Evolutionary conservation across 2,888 invertebrate genomes (phyloP).

Genomic region (Polietes domitor): DNA sequence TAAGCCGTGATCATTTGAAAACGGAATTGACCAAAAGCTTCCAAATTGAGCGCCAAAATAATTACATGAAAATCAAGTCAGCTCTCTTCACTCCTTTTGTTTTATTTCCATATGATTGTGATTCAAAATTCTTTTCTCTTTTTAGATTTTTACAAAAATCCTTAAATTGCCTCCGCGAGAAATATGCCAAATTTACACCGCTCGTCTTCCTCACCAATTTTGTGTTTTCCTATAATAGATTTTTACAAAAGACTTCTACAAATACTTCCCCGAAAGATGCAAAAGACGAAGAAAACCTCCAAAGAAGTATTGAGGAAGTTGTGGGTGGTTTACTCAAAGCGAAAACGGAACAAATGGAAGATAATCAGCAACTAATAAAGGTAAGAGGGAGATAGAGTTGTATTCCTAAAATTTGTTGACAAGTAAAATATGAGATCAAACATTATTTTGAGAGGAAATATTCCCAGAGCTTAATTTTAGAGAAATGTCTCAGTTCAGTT

Average conservation of each 20-base stretch:
- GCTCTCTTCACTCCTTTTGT: not conserved
- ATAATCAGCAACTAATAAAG: slow-evolving; percentile 71
- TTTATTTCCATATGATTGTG: not conserved
- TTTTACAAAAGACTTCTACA: slow-evolving; percentile 62
- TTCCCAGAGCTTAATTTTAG: too few species aligned
- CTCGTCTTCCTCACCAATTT: slow-evolving; percentile 79
- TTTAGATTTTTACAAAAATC: slow-evolving; percentile 77
- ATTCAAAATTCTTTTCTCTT: not conserved
- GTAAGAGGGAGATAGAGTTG: too few species aligned
- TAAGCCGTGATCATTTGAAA: slow-evolving; percentile 69
- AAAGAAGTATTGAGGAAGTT: slow-evolving; percentile 52
- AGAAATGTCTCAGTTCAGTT: too few species aligned
- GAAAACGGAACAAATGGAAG: slow-evolving; percentile 65
- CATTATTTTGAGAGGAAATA: too few species aligned
- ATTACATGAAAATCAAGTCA: slow-evolving; percentile 76
- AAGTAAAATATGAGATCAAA: too few species aligned
- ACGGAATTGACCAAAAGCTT: slow-evolving; percentile 71
- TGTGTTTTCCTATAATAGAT: slow-evolving; percentile 75
- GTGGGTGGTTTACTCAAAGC: slow-evolving; percentile 68
- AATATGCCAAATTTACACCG: slow-evolving; percentile 80
- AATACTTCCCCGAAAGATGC: not conserved
- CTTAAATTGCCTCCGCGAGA: slow-evolving; percentile 74
- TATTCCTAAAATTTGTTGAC: too few species aligned
- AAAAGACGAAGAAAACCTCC: slow-evolving; percentile 28
- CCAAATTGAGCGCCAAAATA: slow-evolving; percentile 73